Evolutionary conservation across 2,888 invertebrate genomes (phyloP).

Genomic region (Hydropsyche betteni): DNA sequence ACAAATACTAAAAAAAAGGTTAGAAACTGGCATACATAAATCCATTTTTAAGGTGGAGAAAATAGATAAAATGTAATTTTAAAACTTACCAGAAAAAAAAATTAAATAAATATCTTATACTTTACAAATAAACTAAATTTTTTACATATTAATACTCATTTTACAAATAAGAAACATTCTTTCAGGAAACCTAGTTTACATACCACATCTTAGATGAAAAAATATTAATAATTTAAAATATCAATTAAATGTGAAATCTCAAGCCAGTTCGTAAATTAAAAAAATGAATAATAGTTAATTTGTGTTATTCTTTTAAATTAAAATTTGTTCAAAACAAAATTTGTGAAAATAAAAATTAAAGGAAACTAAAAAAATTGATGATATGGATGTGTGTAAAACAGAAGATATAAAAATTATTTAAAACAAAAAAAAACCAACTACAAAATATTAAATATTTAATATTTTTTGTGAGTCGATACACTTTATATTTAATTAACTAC

Average conservation of each 20-base stretch:
- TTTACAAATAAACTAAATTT: conserved; percentile 46
- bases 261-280: neutral
- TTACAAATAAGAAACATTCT: conserved; percentile 15
- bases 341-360: neutral
- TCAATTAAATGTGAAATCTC: neutral
- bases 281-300: conserved; percentile 4
- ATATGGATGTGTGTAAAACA: no score
- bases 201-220: neutral
- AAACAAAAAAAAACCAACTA: no score
- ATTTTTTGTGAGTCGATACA: no score
- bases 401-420: no score
- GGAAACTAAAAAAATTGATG: neutral
- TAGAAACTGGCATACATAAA: conserved; percentile 24
- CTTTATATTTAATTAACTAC: no score
- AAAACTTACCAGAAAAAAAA: conserved; percentile 26
- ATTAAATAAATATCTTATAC: conserved; percentile 48
- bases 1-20: conserved; percentile 14
- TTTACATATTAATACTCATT: conserved; percentile 26
- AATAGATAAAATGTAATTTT: conserved; percentile 30
- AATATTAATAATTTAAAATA: conserved; percentile 24
- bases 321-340: neutral
- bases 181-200: conserved; percentile 2
- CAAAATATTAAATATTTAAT: no score
- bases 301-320: neutral
- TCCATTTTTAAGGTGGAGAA: conserved; percentile 19